Evolutionary conservation across 1,140 invertebrate genomes (phyloP).

Genomic region (Adelges cooleyi): DNA sequence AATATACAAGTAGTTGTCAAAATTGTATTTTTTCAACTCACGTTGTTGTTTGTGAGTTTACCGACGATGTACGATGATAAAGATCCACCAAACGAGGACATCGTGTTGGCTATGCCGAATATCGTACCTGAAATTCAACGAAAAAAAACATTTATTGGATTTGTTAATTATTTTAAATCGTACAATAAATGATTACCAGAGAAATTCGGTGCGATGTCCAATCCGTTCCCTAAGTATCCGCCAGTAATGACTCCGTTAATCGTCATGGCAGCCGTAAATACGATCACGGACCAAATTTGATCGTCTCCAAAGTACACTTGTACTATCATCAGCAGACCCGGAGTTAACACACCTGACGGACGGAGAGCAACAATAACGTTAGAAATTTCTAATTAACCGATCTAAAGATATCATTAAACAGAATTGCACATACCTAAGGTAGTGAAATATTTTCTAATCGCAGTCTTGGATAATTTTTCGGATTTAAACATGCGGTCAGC

Average conservation of each 20-base stretch:
- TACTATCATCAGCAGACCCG: conserved; percentile 45
- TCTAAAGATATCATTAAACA: background rate
- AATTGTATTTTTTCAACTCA: conserved; percentile 38
- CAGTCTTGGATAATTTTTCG: conserved; percentile 54
- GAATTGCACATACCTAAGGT: conserved; percentile 32
- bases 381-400: background rate
- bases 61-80: conserved; percentile 76
- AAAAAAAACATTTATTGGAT: background rate
- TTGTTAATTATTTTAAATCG: background rate
- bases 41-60: conserved; percentile 58
- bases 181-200: conserved; percentile 49
- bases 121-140: conserved; percentile 48
- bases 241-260: conserved; percentile 75
- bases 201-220: conserved; percentile 82
- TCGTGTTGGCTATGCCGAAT: conserved; percentile 80
- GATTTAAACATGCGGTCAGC: conserved; percentile 54
- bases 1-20: too few relatives aligned
- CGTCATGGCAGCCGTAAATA: conserved; percentile 65
- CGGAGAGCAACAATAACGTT: background rate
- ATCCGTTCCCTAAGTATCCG: conserved; percentile 74
- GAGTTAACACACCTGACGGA: conserved; percentile 21
- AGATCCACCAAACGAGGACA: conserved; percentile 79
- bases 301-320: conserved; percentile 57
- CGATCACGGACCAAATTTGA: conserved; percentile 52
- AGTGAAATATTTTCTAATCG: conserved; percentile 56